Conservation (phyloP, 2,797 vertebrate genomes). For the Borostomias antarcticus region DNA sequence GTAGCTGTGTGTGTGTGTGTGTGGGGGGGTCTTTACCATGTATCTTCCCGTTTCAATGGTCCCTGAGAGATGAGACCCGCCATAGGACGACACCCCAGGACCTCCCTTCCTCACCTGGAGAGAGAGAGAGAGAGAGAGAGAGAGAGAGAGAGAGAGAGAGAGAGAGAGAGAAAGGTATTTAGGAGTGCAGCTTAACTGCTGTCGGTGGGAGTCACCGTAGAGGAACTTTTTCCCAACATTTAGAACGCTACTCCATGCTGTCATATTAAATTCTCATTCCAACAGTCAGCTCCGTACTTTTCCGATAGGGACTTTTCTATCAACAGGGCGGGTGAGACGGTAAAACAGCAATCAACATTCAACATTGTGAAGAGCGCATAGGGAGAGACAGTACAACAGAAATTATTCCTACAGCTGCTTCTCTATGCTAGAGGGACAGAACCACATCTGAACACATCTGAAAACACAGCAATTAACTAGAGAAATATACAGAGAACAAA, state of each 20-base stretch:
- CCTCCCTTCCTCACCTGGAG: conserved; percentile 89
- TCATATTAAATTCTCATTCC: neutral
- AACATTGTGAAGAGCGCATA: too few relatives aligned
- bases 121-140: conserved; percentile 7
- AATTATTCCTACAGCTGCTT: too few relatives aligned
- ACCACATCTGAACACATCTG: too few relatives aligned
- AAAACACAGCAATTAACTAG: too few relatives aligned
- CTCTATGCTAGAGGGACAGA: too few relatives aligned
- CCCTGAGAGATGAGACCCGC: conserved; percentile 84
- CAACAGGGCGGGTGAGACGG: neutral
- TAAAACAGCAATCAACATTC: too few relatives aligned
- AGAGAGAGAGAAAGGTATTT: conserved; percentile 4
- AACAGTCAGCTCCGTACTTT: neutral
- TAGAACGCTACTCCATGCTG: neutral
- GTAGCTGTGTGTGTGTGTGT: too few relatives aligned
- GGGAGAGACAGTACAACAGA: too few relatives aligned
- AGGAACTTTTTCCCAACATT: neutral
- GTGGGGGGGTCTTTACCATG: too few relatives aligned
- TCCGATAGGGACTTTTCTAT: neutral
- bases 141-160: neutral
- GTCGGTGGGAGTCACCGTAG: conserved; percentile 18
- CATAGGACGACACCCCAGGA: conserved; percentile 80
- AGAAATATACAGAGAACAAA: too few relatives aligned
- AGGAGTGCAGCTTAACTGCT: conserved; percentile 7
- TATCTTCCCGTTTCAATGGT: conserved; percentile 89